Percentiles rank a stretch among this genome's conserved stretches.
Conservation (phyloP, 2,888 invertebrate genomes). For the Hipparchia sbordonii region DNA sequence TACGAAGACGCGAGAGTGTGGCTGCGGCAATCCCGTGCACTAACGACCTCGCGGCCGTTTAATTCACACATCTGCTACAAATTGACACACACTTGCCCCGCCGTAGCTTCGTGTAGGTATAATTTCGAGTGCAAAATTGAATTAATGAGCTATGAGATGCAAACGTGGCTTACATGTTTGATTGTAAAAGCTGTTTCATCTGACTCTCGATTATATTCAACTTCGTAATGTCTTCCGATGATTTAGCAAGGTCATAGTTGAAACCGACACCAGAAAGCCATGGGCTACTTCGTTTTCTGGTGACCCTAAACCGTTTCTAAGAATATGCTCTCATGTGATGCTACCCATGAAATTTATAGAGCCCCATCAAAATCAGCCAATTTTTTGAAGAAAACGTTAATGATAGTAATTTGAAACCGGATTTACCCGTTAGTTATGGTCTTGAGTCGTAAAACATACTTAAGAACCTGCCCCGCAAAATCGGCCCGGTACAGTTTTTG, state of each 20-base stretch:
- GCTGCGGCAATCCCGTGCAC: constrained; percentile 63
- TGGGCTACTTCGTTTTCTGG: no score
- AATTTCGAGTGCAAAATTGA: constrained; percentile 16
- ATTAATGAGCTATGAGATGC: background rate
- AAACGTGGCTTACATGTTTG: background rate
- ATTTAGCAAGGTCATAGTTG: background rate
- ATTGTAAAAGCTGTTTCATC: background rate
- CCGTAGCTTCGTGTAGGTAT: constrained; percentile 6
- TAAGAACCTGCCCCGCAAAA: no score
- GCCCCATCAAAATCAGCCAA: no score
- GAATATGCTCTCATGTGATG: no score
- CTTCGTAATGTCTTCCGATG: background rate
- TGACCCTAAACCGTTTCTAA: no score
- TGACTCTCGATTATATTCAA: background rate
- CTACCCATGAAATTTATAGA: no score
- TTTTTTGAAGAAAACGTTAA: no score
- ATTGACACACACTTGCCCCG: constrained; percentile 45
- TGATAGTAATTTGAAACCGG: no score
- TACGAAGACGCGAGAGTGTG: constrained; percentile 62
- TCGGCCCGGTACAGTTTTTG: no score
- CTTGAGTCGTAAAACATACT: no score
- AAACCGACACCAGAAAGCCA: no score
- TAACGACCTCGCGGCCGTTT: constrained; percentile 59
- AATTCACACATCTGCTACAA: constrained; percentile 56
- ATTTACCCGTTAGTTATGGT: no score